Conservation (phyloP, 2,797 vertebrate genomes). For the Peromyscus melanophrys region DNA sequence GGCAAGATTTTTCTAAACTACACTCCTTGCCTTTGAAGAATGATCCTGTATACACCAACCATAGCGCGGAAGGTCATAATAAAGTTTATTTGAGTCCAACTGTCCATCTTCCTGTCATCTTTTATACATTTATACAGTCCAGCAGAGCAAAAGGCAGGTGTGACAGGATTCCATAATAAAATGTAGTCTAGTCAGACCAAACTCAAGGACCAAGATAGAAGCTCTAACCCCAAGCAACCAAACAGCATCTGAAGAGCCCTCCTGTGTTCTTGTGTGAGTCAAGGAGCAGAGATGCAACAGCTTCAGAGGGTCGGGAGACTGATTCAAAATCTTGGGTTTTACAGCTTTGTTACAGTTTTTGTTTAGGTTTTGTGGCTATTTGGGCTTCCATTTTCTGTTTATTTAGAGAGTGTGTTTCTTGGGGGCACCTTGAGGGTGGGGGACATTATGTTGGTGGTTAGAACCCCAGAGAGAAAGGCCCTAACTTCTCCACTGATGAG, state of each 20-base stretch:
- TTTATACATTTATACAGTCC: background rate
- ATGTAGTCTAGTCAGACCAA: constrained; percentile 23
- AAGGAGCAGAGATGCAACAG: background rate
- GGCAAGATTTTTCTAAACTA: background rate
- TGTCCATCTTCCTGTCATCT: background rate
- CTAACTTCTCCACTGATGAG: constrained; percentile 32
- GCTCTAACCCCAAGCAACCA: constrained; percentile 6
- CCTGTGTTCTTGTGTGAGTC: background rate
- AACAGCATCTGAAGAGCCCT: background rate
- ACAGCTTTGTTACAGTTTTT: constrained; percentile 26
- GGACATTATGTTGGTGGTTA: constrained; percentile 20
- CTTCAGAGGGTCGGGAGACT: background rate
- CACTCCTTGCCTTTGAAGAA: constrained; percentile 12
- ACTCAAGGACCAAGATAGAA: background rate
- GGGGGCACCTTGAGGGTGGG: background rate
- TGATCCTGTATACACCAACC: background rate
- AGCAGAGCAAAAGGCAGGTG: background rate
- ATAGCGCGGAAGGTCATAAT: background rate
- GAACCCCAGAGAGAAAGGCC: constrained; percentile 12
- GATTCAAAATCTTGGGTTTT: background rate
- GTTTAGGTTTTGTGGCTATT: constrained; percentile 9
- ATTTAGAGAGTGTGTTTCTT: constrained; percentile 51
- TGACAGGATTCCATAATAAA: background rate
- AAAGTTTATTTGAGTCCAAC: background rate
- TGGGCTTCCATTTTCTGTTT: constrained; percentile 49